phyloP scores from a whole-genome alignment of 2,888 invertebrate species.

The Metellina segmentata region DNA sequence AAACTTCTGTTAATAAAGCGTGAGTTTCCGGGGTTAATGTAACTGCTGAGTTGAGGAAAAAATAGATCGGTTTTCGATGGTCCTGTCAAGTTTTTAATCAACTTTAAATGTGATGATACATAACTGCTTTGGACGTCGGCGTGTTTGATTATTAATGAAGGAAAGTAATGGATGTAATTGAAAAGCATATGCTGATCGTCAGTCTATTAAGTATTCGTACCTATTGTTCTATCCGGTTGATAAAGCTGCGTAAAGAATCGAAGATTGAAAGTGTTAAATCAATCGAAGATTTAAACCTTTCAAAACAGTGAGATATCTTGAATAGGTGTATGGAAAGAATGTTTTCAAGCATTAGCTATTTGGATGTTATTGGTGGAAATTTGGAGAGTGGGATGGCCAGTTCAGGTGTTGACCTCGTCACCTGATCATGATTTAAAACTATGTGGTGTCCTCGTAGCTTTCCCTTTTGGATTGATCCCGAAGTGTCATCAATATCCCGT shows the following conservation, averaged over 20 bases:
- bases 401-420: too few relatives aligned
- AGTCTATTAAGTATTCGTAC: neutral
- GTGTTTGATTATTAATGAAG: neutral
- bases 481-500: too few relatives aligned
- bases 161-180: neutral
- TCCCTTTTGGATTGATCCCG: too few relatives aligned
- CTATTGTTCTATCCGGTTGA: neutral
- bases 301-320: too few relatives aligned
- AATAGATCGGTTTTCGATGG: conserved; percentile 4
- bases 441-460: too few relatives aligned
- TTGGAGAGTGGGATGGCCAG: too few relatives aligned
- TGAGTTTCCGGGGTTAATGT: conserved; percentile 39
- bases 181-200: neutral
- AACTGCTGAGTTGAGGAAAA: conserved; percentile 13
- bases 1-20: conserved; percentile 16
- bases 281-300: too few relatives aligned
- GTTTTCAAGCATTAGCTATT: too few relatives aligned
- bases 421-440: too few relatives aligned
- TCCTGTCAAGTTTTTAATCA: neutral
- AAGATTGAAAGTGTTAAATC: too few relatives aligned
- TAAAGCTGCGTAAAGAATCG: neutral
- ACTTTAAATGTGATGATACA: neutral
- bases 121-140: neutral
- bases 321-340: too few relatives aligned
- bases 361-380: too few relatives aligned